phyloP scores from a whole-genome alignment of 2,113 vertebrate genomes.

The Nannospalax galili region DNA sequence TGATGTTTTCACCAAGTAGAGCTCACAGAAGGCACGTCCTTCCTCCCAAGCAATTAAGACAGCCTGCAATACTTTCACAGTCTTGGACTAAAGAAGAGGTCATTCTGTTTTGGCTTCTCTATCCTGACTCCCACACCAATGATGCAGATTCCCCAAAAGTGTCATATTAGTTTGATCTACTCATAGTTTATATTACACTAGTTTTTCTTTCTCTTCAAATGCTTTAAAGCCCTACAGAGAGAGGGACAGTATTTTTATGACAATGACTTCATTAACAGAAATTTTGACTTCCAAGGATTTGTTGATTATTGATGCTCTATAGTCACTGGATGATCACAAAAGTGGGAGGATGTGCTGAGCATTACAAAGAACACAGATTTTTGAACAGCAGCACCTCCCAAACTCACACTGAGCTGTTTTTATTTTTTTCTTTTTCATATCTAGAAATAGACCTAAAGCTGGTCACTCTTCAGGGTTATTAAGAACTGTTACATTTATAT shows the following conservation, averaged over 20 bases:
- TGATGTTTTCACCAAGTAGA: neutral
- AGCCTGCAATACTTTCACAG: neutral
- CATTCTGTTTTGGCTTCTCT: neutral
- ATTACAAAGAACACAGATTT: neutral
- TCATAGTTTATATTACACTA: neutral
- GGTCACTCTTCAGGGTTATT: neutral
- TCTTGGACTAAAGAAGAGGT: neutral
- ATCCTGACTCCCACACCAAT: neutral
- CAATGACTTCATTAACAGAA: constrained; percentile 2
- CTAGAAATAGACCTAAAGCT: neutral
- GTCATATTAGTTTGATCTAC: neutral
- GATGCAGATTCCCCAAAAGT: neutral
- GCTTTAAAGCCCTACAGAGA: neutral
- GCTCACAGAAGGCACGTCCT: neutral
- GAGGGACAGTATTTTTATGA: constrained; percentile 1
- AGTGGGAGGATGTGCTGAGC: neutral
- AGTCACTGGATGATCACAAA: neutral
- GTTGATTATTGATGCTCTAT: neutral
- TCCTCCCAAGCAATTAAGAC: neutral
- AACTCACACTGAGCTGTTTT: neutral
- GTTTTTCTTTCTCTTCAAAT: neutral
- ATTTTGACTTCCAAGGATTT: neutral
- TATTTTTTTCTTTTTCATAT: neutral
- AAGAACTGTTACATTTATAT: neutral
- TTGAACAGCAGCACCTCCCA: neutral